These are phyloP conservation scores for Notamacropus eugenii DNA, from an alignment of 2,797 vertebrate genomes.

Conservation along the genomic window DNA sequence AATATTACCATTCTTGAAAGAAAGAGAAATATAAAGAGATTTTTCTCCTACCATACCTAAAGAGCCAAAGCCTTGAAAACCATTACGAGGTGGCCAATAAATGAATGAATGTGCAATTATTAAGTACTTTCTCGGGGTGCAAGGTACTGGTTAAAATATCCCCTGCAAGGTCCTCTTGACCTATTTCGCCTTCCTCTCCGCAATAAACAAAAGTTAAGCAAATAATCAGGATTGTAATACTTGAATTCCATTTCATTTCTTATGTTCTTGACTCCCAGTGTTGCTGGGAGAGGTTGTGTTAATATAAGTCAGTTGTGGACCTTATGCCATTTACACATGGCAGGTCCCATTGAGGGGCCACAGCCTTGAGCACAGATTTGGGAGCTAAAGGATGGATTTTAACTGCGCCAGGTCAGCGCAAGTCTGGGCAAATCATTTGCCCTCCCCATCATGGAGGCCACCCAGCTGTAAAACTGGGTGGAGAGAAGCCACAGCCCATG, in stretches of 20 bases:
- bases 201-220: background rate
- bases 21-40: background rate
- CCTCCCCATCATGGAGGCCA: background rate
- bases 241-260: background rate
- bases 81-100: background rate
- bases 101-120: background rate
- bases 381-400: background rate
- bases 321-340: background rate
- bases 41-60: background rate
- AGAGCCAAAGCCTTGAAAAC: background rate
- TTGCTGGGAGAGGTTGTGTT: background rate
- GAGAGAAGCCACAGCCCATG: background rate
- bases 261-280: background rate
- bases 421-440: fast-evolving
- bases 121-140: fast-evolving
- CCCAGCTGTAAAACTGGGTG: background rate
- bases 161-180: background rate
- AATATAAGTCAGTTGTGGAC: too few species aligned
- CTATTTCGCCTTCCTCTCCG: background rate
- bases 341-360: background rate
- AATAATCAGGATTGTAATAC: background rate
- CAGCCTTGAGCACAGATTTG: background rate
- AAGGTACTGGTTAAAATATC: background rate
- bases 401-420: background rate
- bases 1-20: background rate